Percentiles rank a stretch among this genome's conserved stretches.
Conservation (phyloP, 2,113 vertebrate genomes). For the Promerops cafer region DNA sequence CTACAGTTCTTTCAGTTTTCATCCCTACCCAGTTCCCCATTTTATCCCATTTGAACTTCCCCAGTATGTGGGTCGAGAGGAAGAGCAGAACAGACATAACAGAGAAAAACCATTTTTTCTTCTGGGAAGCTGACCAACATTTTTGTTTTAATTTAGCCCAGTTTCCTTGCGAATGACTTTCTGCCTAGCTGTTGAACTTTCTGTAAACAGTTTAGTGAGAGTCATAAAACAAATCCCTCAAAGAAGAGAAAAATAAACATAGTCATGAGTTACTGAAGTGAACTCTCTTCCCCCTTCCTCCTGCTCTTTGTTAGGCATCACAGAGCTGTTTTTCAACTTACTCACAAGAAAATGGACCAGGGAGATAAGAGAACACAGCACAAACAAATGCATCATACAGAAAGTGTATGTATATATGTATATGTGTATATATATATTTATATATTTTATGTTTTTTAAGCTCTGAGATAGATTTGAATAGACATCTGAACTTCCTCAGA, state of each 20-base stretch:
- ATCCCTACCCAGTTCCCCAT: not conserved
- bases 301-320: not conserved
- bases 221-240: constrained; percentile 31
- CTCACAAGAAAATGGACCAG: not conserved
- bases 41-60: not conserved
- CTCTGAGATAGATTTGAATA: not conserved
- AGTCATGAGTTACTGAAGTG: not conserved
- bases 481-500: not conserved
- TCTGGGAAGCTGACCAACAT: not conserved
- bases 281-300: not conserved
- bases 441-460: not conserved
- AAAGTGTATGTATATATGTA: not conserved
- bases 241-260: constrained; percentile 17
- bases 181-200: not conserved
- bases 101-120: not conserved
- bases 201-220: constrained; percentile 30
- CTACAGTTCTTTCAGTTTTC: not conserved
- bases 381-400: not conserved
- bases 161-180: constrained; percentile 21
- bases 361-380: not conserved
- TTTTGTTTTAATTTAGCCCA: not conserved
- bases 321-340: not conserved
- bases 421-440: not conserved
- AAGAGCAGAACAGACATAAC: not conserved
- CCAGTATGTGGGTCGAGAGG: not conserved